These are phyloP conservation scores for Schlechtendalia chinensis DNA, from an alignment of 1,140 invertebrate species.

Conservation along the genomic window DNA sequence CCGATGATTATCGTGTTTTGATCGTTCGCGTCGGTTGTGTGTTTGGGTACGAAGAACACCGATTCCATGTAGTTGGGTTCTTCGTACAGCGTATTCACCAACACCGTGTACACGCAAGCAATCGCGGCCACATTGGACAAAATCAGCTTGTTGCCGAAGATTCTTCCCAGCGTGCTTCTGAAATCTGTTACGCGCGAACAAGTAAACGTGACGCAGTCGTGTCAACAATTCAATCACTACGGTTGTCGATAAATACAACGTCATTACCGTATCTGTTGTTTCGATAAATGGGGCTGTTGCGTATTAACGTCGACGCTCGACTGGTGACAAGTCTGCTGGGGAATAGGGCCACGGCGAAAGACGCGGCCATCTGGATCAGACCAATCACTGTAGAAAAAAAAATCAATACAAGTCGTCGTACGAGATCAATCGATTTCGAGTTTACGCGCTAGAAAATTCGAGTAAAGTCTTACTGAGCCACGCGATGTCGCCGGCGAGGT, in stretches of 20 bases:
- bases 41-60: conserved; percentile 33
- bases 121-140: conserved; percentile 21
- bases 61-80: conserved; percentile 46
- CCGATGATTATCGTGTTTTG: conserved; percentile 38
- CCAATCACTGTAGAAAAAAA: conserved; percentile 19
- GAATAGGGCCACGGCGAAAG: conserved; percentile 45
- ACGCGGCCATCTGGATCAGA: conserved; percentile 14
- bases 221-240: no score
- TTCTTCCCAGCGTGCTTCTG: conserved; percentile 28
- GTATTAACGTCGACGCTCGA: conserved; percentile 17
- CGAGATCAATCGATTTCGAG: no score
- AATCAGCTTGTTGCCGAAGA: conserved; percentile 33
- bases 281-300: conserved; percentile 35
- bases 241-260: no score
- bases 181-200: conserved; percentile 2
- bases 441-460: no score
- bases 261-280: conserved; percentile 33
- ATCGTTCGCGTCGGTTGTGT: conserved; percentile 7
- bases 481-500: conserved; percentile 40
- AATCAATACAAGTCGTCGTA: no score
- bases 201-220: no score
- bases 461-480: conserved; percentile 39
- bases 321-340: conserved; percentile 42
- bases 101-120: conserved; percentile 31
- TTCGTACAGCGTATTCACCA: conserved; percentile 37